These are phyloP conservation scores for Bathynomus jamesi DNA, from an alignment of 1,140 invertebrate species.

Conservation along the genomic window DNA sequence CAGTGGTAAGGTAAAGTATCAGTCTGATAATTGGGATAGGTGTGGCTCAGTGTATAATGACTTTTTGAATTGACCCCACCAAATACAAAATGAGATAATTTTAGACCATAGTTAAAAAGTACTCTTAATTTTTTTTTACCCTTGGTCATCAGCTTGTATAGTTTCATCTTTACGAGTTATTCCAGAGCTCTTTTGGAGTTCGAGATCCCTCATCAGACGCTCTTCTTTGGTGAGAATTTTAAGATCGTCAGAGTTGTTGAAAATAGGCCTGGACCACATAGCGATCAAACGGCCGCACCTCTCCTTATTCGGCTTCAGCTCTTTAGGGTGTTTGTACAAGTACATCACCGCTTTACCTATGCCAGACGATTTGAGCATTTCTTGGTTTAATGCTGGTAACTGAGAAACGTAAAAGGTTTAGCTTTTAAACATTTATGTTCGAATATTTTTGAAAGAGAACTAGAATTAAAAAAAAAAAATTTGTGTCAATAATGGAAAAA, in stretches of 20 bases:
- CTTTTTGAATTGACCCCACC: no score
- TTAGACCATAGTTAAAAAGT: conserved; percentile 6
- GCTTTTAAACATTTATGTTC: no score
- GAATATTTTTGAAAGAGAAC: no score
- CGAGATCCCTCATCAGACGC: conserved; percentile 26
- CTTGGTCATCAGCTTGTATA: conserved; percentile 14
- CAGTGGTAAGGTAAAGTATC: no score
- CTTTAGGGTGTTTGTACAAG: conserved; percentile 96
- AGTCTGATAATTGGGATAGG: no score
- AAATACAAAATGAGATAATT: no score
- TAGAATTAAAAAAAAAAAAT: conserved; percentile 36
- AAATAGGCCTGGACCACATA: conserved; percentile 94
- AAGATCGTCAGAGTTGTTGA: conserved; percentile 91
- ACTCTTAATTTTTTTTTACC: not conserved
- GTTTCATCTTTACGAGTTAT: not conserved
- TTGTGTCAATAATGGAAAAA: conserved; percentile 28
- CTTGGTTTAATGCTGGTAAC: conserved; percentile 84
- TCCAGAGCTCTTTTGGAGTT: conserved; percentile 15
- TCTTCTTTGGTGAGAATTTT: conserved; percentile 57
- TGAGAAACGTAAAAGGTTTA: no score
- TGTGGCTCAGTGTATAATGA: no score
- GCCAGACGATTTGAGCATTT: conserved; percentile 83
- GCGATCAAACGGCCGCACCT: conserved; percentile 85
- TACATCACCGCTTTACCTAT: conserved; percentile 99
- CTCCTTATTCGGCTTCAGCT: conserved; percentile 87